Conservation (phyloP, 1,140 invertebrate genomes). For the Brachionus sp. region DNA sequence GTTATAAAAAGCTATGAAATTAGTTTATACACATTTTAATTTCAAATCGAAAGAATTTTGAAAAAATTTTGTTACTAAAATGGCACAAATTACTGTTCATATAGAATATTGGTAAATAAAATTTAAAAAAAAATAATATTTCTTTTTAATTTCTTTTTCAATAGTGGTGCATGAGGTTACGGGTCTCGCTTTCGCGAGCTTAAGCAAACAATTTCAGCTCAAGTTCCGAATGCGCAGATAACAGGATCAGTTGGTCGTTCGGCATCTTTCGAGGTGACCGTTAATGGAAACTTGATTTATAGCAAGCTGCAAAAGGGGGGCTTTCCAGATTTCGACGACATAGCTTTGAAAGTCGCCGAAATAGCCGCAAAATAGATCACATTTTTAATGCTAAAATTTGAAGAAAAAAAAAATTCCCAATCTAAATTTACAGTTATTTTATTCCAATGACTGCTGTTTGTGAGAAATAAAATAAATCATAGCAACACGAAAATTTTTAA, state of each 20-base stretch:
- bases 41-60: not conserved
- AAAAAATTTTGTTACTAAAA: not conserved
- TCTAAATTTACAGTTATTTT: not conserved
- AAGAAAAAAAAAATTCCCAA: not conserved
- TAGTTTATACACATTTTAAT: not conserved
- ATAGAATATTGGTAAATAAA: constrained; percentile 28
- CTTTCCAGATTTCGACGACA: constrained; percentile 14
- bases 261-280: constrained; percentile 28
- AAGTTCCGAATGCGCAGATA: constrained; percentile 21
- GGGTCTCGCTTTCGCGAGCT: constrained; percentile 29
- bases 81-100: not conserved
- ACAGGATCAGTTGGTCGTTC: constrained; percentile 5
- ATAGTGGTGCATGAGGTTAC: constrained; percentile 43
- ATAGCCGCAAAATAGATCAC: not conserved
- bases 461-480: constrained; percentile 19
- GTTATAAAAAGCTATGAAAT: not conserved
- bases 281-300: constrained; percentile 19
- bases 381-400: not conserved
- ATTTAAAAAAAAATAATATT: not conserved
- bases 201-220: not conserved
- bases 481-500: not conserved
- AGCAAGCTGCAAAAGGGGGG: constrained; percentile 13
- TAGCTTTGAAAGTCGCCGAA: not conserved
- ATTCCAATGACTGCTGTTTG: not conserved
- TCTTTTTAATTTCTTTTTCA: not conserved